Base-by-base conservation (phyloP, 2,113 vertebrate genomes). In the Danio rerio region DNA sequence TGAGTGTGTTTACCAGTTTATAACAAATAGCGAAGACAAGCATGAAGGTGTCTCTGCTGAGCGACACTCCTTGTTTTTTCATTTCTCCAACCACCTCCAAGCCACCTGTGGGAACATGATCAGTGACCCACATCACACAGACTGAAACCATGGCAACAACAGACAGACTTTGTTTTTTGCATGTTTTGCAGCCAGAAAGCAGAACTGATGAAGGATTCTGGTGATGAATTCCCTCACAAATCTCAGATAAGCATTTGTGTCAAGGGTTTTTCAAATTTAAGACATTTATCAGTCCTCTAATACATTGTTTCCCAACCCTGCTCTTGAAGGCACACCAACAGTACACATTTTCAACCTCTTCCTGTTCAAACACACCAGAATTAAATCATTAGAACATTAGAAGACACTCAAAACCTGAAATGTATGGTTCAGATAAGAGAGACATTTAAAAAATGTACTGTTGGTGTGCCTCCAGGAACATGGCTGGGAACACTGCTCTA, bases 1-100 rank as follows among this genome's bases (percentile, higher is more conserved):
- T 71, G 79, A 56, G 31, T 5, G 52, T 7, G 75, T 89, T 93
- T 93, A 97, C 97, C 94, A 98, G 75, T 91, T 97, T 98, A 90
- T 97, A 99, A 92, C 95, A 98, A 90, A 93, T 91, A 42, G 92
- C 97, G 89, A 89, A 91, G 20, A 95, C 96, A 85, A 99, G 91
- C 0, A 87, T 82, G n/a, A 94, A 91, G 9, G 95, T 98, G 74
- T 97, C 94, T 89, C 87, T 95, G 85, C 78, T 96, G 90, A 97
- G 97, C 59, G 81, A 81, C 80, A 99, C 80, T 58, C 89, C 87
- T 87, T 94, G 95, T 49, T 88, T 93, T 91, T 91, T 95, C 96
- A 99, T 99, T 86, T 94, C 92, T 52, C 88, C 52, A 9, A 99
- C 81, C n/a, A 98, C 90, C 69, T 95, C 93, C 85, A 97, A 83